Evolutionary conservation across 2,113 vertebrate species (phyloP).

Genomic region (Oncorhynchus keta): DNA sequence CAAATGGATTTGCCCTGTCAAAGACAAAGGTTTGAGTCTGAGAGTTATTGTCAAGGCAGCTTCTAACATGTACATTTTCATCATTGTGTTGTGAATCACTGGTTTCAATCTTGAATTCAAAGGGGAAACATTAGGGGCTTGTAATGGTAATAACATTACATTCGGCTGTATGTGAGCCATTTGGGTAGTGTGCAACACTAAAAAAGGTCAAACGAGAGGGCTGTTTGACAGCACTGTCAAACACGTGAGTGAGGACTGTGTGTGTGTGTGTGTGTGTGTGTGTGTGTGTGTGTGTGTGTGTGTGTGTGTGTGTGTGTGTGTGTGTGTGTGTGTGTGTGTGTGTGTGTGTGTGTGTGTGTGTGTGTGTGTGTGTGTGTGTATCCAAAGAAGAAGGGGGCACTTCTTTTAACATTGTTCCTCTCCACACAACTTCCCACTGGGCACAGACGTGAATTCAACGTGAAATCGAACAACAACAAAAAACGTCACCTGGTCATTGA

Average conservation of each 20-base stretch:
- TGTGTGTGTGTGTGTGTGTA: not conserved
- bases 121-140: not conserved
- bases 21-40: not conserved
- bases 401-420: too few relatives aligned
- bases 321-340: not conserved
- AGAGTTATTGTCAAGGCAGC: not conserved
- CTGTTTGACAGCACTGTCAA: not conserved
- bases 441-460: too few relatives aligned
- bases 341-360: not conserved
- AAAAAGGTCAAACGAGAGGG: not conserved
- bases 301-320: not conserved
- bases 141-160: not conserved
- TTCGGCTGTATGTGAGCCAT: not conserved
- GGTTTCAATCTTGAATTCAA: not conserved
- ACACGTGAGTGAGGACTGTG: not conserved
- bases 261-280: not conserved
- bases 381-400: too few relatives aligned
- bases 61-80: too few relatives aligned
- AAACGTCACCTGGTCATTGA: too few relatives aligned
- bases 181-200: not conserved
- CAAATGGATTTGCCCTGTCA: not conserved
- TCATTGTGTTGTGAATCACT: too few relatives aligned
- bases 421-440: too few relatives aligned
- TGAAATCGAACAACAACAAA: too few relatives aligned
- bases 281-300: not conserved